phyloP scores from a whole-genome alignment of 2,888 invertebrate species.

The Paralinhomoeus sp. region DNA sequence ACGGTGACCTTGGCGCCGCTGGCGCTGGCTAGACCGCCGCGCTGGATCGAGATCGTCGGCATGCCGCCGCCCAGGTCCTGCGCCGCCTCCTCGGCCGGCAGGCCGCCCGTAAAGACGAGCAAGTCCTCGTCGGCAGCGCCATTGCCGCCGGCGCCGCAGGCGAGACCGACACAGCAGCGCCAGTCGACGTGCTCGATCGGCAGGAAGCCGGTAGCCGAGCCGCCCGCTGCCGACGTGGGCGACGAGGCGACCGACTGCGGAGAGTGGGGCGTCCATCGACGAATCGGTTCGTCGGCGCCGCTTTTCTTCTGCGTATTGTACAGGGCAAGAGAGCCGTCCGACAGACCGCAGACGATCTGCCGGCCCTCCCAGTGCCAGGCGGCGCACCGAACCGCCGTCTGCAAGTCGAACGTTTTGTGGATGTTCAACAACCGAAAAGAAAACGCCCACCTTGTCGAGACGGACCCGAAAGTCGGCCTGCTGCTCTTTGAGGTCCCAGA shows the following conservation, averaged over 20 bases:
- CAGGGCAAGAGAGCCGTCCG: conserved; percentile 77
- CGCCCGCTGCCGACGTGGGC: too few species aligned
- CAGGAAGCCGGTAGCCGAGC: conserved; percentile 26
- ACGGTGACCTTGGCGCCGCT: conserved; percentile 34
- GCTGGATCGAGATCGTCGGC: neutral
- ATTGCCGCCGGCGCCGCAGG: too few species aligned
- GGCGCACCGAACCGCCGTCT: conserved; percentile 46
- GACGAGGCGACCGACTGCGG: too few species aligned
- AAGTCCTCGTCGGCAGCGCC: conserved; percentile 1
- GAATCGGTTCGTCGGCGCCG: conserved; percentile 2
- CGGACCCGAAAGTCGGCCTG: conserved; percentile 60
- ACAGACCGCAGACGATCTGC: conserved; percentile 76
- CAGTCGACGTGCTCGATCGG: conserved; percentile 84
- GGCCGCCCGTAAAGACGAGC: conserved; percentile 9
- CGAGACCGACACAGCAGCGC: too few species aligned
- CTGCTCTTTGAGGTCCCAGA: conserved; percentile 80
- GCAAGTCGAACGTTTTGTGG: too few species aligned
- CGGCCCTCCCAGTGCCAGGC: conserved; percentile 96
- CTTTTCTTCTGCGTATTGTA: conserved; percentile 50
- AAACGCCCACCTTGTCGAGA: too few species aligned
- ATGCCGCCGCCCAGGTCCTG: conserved; percentile 31
- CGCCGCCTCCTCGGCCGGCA: conserved; percentile 22
- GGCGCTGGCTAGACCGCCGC: neutral
- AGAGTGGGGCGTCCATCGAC: too few species aligned
- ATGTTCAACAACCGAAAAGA: too few species aligned